Base-by-base conservation (phyloP, 37 sponge, comb jelly and placozoan genomes). In the Ephydatia muelleri region DNA sequence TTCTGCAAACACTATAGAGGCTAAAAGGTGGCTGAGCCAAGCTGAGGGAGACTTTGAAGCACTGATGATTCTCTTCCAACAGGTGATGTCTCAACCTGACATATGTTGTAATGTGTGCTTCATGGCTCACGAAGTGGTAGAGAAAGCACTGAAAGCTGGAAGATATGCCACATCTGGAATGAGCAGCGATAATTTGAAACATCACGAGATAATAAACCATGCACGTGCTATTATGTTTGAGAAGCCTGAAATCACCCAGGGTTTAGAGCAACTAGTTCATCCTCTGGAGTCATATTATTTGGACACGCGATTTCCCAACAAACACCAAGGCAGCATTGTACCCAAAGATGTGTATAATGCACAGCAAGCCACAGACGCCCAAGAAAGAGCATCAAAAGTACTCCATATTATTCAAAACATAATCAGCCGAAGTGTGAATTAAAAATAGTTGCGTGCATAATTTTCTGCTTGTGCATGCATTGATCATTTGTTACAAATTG, bases 261-360 rank as follows among this genome's bases (percentile, higher is more conserved):
- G 64, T 9, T 75, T 87, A 43, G 72, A 40, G 65, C 16, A 22
- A 9, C 65, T 67, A 2, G 65, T 65, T 23, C 1, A 30, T 12
- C 81, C 81, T 29, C 74, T 89, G 78, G 89, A 83, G 27, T 65
- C 6, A 47, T 89, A 79, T 68, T 89, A 89, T 32, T 30, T 84
- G 11, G 74, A 78, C 39, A 78, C 89, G 40, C 40, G 84, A 25
- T 89, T 68, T 73, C 89, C 89, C 14, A 83, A 89, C 28, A 66
- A 68, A 14, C 66, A 36, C 23, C 68, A 68, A 36, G 49, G 34
- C 31, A 25, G 13, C 3, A 37, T 22, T 72, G 73, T 71, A 13
- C 90, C 90, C 26, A 38, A 80, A 33, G 80, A 78, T 27, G 8
- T 32, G 40, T 89, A 49, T 49, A 28, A 26, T 12, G 25, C 11